Evolutionary conservation across 2,888 invertebrate genomes (phyloP).

Genomic region (Megastigmus dorsalis): DNA sequence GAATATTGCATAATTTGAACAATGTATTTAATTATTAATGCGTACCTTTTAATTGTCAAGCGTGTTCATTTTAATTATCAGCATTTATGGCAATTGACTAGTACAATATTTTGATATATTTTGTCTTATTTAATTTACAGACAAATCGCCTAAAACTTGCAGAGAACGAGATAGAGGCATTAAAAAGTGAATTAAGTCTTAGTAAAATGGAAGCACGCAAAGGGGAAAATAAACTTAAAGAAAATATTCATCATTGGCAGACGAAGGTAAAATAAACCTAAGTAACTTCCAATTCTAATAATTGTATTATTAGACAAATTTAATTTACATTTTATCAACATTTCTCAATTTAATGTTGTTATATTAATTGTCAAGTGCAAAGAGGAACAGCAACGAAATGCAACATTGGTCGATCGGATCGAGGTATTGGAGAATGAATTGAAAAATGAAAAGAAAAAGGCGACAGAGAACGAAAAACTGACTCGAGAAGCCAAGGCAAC

Average conservation of each 20-base stretch:
- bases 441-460: conserved; percentile 74
- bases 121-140: conserved; percentile 66
- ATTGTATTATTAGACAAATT: too few species aligned
- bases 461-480: conserved; percentile 64
- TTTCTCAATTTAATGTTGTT: too few species aligned
- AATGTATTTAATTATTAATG: too few species aligned
- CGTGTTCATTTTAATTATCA: too few species aligned
- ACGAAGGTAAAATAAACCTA: conserved; percentile 66
- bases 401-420: conserved; percentile 74
- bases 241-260: conserved; percentile 69
- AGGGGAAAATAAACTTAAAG: conserved; percentile 65
- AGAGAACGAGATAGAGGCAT: conserved; percentile 76
- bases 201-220: conserved; percentile 72
- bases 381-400: conserved; percentile 76
- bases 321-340: conserved; percentile 30
- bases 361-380: conserved; percentile 74
- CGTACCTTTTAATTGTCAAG: too few species aligned
- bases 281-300: too few species aligned
- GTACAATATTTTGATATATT: too few species aligned
- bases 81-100: too few species aligned
- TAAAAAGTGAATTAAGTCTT: conserved; percentile 75
- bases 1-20: too few species aligned
- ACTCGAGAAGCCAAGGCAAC: conserved; percentile 72
- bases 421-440: conserved; percentile 76
- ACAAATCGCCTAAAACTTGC: conserved; percentile 78